Conservation (phyloP, 1,140 invertebrate genomes). For the Aphelenchoides avenae region DNA sequence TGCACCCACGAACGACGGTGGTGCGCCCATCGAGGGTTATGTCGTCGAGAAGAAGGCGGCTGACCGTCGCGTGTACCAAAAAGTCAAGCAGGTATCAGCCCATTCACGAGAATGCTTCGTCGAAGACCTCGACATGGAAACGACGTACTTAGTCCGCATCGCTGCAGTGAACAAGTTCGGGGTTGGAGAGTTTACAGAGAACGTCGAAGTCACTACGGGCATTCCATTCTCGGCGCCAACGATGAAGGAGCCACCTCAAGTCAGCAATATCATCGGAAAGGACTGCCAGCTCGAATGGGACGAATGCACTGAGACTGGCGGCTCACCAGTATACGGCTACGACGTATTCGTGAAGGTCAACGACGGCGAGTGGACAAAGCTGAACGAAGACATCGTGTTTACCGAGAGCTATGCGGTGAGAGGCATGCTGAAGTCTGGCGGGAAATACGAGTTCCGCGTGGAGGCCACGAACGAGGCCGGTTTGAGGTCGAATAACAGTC, state of each 20-base stretch:
- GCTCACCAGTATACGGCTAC: conserved; percentile 87
- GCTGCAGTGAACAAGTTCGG: conserved; percentile 53
- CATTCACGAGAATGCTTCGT: conserved; percentile 35
- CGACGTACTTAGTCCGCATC: conserved; percentile 48
- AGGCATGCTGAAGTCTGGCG: conserved; percentile 62
- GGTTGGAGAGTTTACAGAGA: conserved; percentile 44
- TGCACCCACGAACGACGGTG: conserved; percentile 84
- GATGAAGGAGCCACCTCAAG: conserved; percentile 32
- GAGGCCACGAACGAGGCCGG: conserved; percentile 88
- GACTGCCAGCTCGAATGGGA: conserved; percentile 74
- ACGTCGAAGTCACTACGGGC: conserved; percentile 41
- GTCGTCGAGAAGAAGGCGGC: conserved; percentile 72
- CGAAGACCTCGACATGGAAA: conserved; percentile 54
- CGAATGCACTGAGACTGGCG: conserved; percentile 85
- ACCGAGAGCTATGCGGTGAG: conserved; percentile 83
- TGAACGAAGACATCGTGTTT: conserved; percentile 74
- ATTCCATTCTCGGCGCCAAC: conserved; percentile 29
- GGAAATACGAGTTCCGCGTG: conserved; percentile 83
- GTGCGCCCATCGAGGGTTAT: conserved; percentile 86
- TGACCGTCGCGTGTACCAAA: conserved; percentile 36
- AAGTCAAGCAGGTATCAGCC: conserved; percentile 44
- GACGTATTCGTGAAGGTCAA: conserved; percentile 89
- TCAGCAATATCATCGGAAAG: conserved; percentile 22
- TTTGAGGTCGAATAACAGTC: conserved; percentile 67
- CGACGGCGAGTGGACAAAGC: conserved; percentile 67